Evolutionary conservation across 1,140 invertebrate genomes (phyloP), one percentile per base, ranked within the genome.

Genomic region (Stegodyphus mimosarum): DNA sequence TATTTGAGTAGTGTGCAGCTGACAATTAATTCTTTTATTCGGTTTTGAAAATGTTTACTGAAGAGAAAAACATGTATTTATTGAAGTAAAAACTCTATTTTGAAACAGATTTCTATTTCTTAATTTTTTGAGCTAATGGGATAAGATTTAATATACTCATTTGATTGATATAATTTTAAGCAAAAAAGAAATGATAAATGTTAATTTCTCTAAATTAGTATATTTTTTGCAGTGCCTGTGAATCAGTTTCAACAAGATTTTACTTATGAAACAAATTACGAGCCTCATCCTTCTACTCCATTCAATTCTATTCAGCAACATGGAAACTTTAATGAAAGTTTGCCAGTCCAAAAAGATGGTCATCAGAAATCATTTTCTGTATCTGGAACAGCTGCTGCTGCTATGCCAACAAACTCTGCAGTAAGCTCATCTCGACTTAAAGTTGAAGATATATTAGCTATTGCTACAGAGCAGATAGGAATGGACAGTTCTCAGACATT

Each of bases 371-470:
- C 51, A 10, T 53, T 15, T 69, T 79, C 15, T 33, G 7, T 17
- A n/a, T 18, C 75, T 50, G 49, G 63, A 50, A 33, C 17, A 17
- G 50, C 11, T 50, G 17, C 55, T 48, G 5, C 60, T 66, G 33
- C 50, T 48, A 71, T 50, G 7, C 69, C 18, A 11, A 10, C 9
- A 11, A 71, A 48, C 33, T 5, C 17, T 66, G n/a, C 17, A n/a
- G 9, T 67, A 67, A 18, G 33, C 9, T 67, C 13, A 53, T 60
- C 75, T 70, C 64, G 52, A 13, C 74, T 69, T 49, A 84, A 84
- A 51, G 74, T 76, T 51, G 81, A 84, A 50, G 81, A 84, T n/a
- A 84, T 84, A n/a, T 63, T 84, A 48, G 81, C 72, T n/a, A 66
- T 84, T 76, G 72, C 81, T 33, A 76, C 66, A 18, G 72, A 76